phyloP scores from a whole-genome alignment of 2,888 invertebrate genomes.

The Mesorhabditis belari region DNA sequence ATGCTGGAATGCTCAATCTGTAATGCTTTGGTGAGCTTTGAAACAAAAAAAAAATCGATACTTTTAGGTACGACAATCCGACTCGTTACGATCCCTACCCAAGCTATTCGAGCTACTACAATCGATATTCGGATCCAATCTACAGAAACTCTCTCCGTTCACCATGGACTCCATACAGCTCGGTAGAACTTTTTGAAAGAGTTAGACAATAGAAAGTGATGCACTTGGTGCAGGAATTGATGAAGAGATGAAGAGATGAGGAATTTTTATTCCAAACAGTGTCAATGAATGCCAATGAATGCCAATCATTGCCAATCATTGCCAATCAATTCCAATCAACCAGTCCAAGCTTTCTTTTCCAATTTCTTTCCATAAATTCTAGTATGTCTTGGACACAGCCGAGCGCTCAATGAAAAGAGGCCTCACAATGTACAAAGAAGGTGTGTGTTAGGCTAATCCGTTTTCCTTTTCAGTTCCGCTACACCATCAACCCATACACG shows the following conservation, averaged over 20 bases:
- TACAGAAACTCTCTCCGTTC: slow-evolving; percentile 28
- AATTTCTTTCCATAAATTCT: not conserved
- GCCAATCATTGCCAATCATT: not conserved
- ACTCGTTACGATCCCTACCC: too few relatives aligned
- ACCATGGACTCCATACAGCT: slow-evolving; percentile 36
- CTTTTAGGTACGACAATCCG: slow-evolving; percentile 37
- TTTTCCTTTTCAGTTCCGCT: not conserved
- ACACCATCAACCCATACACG: not conserved
- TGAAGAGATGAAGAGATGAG: too few relatives aligned
- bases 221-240: too few relatives aligned
- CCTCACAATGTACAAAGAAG: slow-evolving; percentile 36
- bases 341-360: too few relatives aligned
- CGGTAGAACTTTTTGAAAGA: not conserved
- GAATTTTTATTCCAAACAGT: too few relatives aligned
- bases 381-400: slow-evolving; percentile 31
- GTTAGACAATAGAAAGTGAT: too few relatives aligned
- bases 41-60: not conserved
- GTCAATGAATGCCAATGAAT: too few relatives aligned
- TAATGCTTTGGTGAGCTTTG: too few relatives aligned
- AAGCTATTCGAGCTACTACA: slow-evolving; percentile 31
- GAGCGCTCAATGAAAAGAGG: slow-evolving; percentile 28
- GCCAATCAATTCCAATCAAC: not conserved
- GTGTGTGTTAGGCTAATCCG: slow-evolving; percentile 14
- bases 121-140: slow-evolving; percentile 28
- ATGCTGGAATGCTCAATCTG: too few relatives aligned